Evolutionary conservation across 2,113 vertebrate genomes (phyloP).

Genomic region (Pogonocichla stellata): DNA sequence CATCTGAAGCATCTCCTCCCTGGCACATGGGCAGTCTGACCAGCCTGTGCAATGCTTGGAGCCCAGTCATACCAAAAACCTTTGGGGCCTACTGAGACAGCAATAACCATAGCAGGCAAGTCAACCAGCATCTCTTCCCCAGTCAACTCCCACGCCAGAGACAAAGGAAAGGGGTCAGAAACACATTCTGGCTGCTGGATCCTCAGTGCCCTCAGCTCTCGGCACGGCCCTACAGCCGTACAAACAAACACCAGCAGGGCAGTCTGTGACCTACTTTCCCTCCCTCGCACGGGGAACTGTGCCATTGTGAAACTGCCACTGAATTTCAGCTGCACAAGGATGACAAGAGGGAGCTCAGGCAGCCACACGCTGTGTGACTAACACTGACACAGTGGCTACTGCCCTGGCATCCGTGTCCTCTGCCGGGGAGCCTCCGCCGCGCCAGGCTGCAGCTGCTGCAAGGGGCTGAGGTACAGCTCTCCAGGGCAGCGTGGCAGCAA

Average conservation of each 20-base stretch:
- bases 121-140: neutral
- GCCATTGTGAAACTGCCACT: slow-evolving; percentile 36
- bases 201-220: neutral
- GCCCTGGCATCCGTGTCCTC: neutral
- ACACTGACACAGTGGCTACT: neutral
- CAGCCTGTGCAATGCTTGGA: neutral
- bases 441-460: neutral
- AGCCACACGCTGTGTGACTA: neutral
- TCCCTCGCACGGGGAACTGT: neutral
- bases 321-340: neutral
- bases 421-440: fast-evolving
- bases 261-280: slow-evolving; percentile 28
- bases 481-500: fast-evolving
- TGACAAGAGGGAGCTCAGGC: neutral
- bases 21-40: neutral
- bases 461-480: neutral
- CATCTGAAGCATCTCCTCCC: neutral
- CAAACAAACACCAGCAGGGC: neutral
- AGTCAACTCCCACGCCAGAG: neutral
- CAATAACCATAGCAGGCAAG: fast-evolving
- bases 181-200: neutral
- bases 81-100: neutral
- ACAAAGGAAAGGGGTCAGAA: neutral
- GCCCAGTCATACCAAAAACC: neutral
- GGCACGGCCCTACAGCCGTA: fast-evolving